phyloP scores from a whole-genome alignment of 2,888 invertebrate genomes.

The Lapara coniferarum region DNA sequence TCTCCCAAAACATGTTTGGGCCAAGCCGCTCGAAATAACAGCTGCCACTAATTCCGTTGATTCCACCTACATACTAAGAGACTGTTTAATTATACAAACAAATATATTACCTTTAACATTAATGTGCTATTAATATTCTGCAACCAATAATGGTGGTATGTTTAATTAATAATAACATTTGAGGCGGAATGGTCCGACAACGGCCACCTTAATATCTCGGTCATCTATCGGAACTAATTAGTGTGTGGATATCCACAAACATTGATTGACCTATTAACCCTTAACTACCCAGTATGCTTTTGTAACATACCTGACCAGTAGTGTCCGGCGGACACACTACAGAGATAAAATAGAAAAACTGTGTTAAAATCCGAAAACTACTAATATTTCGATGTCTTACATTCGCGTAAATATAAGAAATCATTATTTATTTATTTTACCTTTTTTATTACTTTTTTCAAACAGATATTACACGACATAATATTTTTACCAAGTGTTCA shows the following conservation, averaged over 20 bases:
- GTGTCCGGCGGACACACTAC: no score
- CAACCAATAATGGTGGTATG: neutral
- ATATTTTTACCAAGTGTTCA: no score
- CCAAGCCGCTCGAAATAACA: neutral
- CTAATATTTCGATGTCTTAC: no score
- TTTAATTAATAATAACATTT: constrained; percentile 19
- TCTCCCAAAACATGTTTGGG: constrained; percentile 12
- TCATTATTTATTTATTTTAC: no score
- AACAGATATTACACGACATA: no score
- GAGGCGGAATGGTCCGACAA: constrained; percentile 2
- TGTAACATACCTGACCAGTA: no score
- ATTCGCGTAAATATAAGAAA: no score
- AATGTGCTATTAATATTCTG: neutral
- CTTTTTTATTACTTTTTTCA: no score
- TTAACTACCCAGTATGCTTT: no score
- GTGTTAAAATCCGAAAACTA: no score
- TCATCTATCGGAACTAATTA: constrained; percentile 65
- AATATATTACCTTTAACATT: neutral
- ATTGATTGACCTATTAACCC: constrained; percentile 13
- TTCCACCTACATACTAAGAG: neutral
- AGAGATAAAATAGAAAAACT: no score
- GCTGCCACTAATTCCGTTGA: neutral
- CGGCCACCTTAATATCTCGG: constrained; percentile 42
- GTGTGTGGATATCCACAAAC: constrained; percentile 40
- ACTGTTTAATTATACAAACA: neutral